These are phyloP conservation scores for Frieseomelitta varia DNA, from an alignment of 1,140 invertebrate species.

Conservation along the genomic window DNA sequence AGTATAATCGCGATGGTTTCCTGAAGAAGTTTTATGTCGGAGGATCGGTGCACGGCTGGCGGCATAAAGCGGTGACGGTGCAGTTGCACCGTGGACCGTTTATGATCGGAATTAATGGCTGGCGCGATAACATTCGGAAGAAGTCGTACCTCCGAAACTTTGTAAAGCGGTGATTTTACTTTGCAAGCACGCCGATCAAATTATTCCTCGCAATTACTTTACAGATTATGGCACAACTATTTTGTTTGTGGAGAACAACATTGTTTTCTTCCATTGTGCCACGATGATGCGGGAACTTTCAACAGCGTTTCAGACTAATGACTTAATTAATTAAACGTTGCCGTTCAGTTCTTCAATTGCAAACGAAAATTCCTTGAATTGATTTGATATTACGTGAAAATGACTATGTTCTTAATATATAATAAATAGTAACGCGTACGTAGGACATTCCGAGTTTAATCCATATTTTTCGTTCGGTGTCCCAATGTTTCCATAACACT, in stretches of 20 bases:
- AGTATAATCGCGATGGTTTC: conserved; percentile 57
- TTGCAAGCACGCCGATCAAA: conserved; percentile 11
- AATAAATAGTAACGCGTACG: too few species aligned
- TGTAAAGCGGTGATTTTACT: conserved; percentile 24
- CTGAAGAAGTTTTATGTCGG: conserved; percentile 52
- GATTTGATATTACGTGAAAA: too few species aligned
- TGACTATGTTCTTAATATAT: too few species aligned
- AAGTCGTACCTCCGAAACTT: conserved; percentile 57
- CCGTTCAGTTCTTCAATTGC: too few species aligned
- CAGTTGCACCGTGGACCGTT: conserved; percentile 57
- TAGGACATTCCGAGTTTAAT: too few species aligned
- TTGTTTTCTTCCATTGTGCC: neutral
- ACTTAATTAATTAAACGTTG: too few species aligned
- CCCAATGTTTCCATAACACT: too few species aligned
- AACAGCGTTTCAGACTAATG: neutral
- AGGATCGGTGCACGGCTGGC: conserved; percentile 47
- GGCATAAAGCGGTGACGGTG: conserved; percentile 58
- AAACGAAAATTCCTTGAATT: too few species aligned
- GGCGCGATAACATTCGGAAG: conserved; percentile 57
- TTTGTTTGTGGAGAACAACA: conserved; percentile 4
- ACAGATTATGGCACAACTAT: neutral
- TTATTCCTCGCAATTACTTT: conserved; percentile 35
- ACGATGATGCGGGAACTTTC: neutral
- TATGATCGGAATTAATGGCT: conserved; percentile 67
- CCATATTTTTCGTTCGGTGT: too few species aligned